phyloP scores from a whole-genome alignment of 1,140 invertebrate genomes.

The Phymorhynchus buccinoides region DNA sequence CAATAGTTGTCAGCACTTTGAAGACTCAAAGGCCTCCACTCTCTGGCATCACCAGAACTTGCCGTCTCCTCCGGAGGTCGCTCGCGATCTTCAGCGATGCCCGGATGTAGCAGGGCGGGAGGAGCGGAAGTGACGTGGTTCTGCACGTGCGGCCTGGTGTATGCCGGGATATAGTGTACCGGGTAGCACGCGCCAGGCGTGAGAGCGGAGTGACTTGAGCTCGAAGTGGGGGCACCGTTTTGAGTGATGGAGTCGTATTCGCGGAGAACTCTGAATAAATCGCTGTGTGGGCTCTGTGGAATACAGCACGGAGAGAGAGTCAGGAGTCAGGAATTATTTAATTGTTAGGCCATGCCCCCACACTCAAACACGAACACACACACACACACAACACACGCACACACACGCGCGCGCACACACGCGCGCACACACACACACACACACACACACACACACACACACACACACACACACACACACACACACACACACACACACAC shows the following conservation, averaged over 20 bases:
- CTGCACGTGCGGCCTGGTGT: constrained; percentile 39
- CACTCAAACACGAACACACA: too few relatives aligned
- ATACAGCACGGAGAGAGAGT: too few relatives aligned
- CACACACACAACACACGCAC: too few relatives aligned
- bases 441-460: too few relatives aligned
- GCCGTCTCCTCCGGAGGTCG: not conserved
- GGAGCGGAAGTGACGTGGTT: too few relatives aligned
- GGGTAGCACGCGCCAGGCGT: not conserved
- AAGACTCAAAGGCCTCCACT: constrained; percentile 15
- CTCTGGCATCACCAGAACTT: not conserved
- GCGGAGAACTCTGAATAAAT: constrained; percentile 45
- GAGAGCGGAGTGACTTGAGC: too few relatives aligned
- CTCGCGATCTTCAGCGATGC: not conserved
- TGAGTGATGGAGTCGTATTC: constrained; percentile 34
- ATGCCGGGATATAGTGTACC: constrained; percentile 40
- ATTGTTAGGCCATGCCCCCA: too few relatives aligned
- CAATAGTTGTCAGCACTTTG: not conserved
- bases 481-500: too few relatives aligned
- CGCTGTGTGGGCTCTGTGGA: constrained; percentile 43
- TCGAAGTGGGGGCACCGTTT: not conserved
- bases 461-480: too few relatives aligned
- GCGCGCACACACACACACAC: too few relatives aligned
- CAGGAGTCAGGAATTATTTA: too few relatives aligned
- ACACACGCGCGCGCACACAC: too few relatives aligned
- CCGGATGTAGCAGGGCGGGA: constrained; percentile 30